Conservation (phyloP, 2,888 invertebrate species). For the Endotricha flammealis region DNA sequence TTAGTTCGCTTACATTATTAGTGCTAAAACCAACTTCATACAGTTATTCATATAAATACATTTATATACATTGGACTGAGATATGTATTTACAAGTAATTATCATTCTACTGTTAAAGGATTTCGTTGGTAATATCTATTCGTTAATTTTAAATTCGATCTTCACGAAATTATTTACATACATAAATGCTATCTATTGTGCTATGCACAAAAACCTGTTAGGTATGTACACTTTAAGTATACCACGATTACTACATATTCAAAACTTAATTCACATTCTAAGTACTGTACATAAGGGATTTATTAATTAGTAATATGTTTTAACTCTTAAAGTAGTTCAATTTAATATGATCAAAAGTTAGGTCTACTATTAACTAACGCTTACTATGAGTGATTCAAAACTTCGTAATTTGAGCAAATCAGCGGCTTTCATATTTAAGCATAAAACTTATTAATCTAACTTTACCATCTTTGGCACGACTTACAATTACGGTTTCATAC, state of each 20-base stretch:
- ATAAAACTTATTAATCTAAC: conserved; percentile 32
- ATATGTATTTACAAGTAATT: conserved; percentile 53
- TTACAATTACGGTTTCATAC: conserved; percentile 50
- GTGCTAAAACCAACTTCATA: conserved; percentile 25
- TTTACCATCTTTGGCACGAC: conserved; percentile 50
- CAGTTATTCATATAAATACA: conserved; percentile 30
- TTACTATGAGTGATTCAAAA: conserved; percentile 38
- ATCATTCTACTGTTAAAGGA: conserved; percentile 26
- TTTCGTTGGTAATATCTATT: conserved; percentile 46
- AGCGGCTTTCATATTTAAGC: conserved; percentile 42
- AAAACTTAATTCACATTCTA: neutral
- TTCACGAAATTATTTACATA: conserved; percentile 39
- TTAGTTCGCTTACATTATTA: conserved; percentile 20
- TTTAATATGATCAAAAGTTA: conserved; percentile 1
- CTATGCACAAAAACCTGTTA: conserved; percentile 50
- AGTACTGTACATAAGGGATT: conserved; percentile 4
- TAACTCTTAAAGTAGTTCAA: neutral
- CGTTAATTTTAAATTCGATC: conserved; percentile 37
- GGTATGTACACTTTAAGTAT: conserved; percentile 34
- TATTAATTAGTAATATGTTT: neutral
- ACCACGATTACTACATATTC: conserved; percentile 11
- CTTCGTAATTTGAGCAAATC: conserved; percentile 60
- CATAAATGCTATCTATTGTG: conserved; percentile 37
- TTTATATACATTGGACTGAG: conserved; percentile 49
- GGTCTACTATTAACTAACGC: conserved; percentile 2